Base-by-base conservation (phyloP, 2,888 invertebrate genomes). In the Sphaerophoria rueppellii region DNA sequence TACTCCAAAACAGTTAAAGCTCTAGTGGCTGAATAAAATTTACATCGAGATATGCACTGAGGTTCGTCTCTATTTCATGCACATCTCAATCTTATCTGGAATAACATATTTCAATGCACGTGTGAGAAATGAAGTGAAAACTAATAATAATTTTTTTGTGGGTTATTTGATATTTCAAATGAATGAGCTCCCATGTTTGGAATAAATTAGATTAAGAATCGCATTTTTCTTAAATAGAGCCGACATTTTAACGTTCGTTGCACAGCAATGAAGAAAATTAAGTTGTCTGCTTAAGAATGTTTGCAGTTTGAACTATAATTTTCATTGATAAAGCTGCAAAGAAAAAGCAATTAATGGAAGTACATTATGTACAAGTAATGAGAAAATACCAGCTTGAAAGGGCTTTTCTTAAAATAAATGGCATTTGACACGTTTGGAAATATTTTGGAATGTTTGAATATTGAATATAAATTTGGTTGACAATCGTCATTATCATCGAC, bases 1-100 rank as follows among this genome's bases (percentile, higher is more conserved):
- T 55, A 73, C 1, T 60, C 55, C 82, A 77, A 73, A 73, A 60
- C 71, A 82, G 77, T 77, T 77, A 73, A 77, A 67, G 43, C 72
- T 57, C 69, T 40, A 12, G 16, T 40, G 16, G 37, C 5, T 14
- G 58, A 58, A 37, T 16, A 40, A 35, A 24, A 60, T 43, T 60
- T 43, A 24, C 12, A 43, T 65, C 0, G 34, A 32, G 37, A 11
- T 24, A 9, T 4, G 35, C 9, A 14, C 11, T 34, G 58, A 37
- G 12, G 11, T 4, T 37, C 14, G 11, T 24, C 60, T 40, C 58
- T 34, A 61, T 35, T 70, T 73, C 61, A 63, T 69, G 63, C 70
- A 75, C 57, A 75, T 50, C 63, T 70, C 74, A 75, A 57, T 74
- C 40, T 70, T 37, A 70, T 52, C 11, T 4, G 35, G 50, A 57